phyloP scores from a whole-genome alignment of 2,113 vertebrate species.

The Sinocyclocheilus maitianheensis region DNA sequence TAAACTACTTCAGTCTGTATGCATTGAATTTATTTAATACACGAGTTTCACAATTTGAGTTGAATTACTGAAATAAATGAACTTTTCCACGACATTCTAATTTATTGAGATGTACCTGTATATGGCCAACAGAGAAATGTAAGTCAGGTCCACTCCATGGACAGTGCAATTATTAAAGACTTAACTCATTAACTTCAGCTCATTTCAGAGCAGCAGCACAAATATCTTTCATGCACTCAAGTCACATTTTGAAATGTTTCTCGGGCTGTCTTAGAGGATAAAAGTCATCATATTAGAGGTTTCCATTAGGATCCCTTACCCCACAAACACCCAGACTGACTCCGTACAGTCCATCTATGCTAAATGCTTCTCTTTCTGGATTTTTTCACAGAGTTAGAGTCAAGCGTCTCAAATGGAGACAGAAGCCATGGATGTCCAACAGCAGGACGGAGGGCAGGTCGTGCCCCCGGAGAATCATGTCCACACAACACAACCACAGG shows the following conservation, averaged over 20 bases:
- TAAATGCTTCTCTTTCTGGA: background rate
- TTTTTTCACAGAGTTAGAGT: conserved; percentile 42
- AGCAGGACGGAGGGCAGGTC: conserved; percentile 6
- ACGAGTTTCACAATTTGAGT: no score
- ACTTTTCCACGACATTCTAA: no score
- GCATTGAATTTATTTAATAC: no score
- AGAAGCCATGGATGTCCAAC: conserved; percentile 64
- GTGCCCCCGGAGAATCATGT: conserved; percentile 31
- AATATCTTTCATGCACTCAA: background rate
- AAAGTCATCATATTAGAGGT: conserved; percentile 5
- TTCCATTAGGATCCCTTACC: background rate
- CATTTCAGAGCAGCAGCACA: background rate
- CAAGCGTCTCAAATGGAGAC: conserved; percentile 54
- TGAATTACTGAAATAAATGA: no score
- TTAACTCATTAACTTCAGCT: background rate
- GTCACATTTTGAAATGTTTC: background rate
- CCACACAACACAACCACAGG: conserved; percentile 41
- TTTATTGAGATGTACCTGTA: no score
- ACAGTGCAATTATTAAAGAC: no score
- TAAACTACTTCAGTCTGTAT: no score
- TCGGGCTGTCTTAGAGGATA: background rate
- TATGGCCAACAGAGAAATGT: no score
- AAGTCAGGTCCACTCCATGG: no score
- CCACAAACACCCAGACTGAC: background rate
- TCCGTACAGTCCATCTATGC: background rate